Evolutionary conservation across 1,140 invertebrate species (phyloP).

Genomic region (Lamellibrachia luymesi): DNA sequence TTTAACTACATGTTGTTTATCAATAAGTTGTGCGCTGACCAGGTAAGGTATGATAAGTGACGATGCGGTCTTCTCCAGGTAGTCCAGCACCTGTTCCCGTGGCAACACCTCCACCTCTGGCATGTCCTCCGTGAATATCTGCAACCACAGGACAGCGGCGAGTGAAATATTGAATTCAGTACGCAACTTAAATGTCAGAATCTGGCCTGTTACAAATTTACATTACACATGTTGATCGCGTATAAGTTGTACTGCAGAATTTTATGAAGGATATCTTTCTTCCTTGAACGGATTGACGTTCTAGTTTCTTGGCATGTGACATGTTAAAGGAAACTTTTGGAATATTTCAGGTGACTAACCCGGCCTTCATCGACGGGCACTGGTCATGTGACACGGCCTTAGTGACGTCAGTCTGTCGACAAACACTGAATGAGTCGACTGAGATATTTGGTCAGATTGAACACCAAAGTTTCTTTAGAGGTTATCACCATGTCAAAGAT

Average conservation of each 20-base stretch:
- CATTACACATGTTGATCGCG: not conserved
- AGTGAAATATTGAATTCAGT: not conserved
- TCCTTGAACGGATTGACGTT: too few species aligned
- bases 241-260: not conserved
- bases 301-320: too few species aligned
- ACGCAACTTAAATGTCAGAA: not conserved
- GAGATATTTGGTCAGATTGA: too few species aligned
- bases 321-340: too few species aligned
- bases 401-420: too few species aligned
- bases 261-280: too few species aligned
- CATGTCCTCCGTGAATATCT: slow-evolving; percentile 90
- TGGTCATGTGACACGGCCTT: too few species aligned
- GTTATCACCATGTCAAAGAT: not conserved
- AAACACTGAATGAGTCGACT: too few species aligned
- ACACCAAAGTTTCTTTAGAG: too few species aligned
- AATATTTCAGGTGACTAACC: too few species aligned
- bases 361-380: too few species aligned
- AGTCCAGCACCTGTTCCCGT: slow-evolving; percentile 83
- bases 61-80: slow-evolving; percentile 77
- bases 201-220: not conserved
- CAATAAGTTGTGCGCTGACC: slow-evolving; percentile 47
- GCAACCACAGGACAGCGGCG: slow-evolving; percentile 10
- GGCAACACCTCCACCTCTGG: slow-evolving; percentile 85
- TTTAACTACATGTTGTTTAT: not conserved
- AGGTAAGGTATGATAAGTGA: slow-evolving; percentile 85